Percentiles rank a stretch among this genome's conserved stretches.
These are phyloP conservation scores for Pimpla rufipes DNA, from an alignment of 2,888 invertebrate genomes.

Conservation along the genomic window DNA sequence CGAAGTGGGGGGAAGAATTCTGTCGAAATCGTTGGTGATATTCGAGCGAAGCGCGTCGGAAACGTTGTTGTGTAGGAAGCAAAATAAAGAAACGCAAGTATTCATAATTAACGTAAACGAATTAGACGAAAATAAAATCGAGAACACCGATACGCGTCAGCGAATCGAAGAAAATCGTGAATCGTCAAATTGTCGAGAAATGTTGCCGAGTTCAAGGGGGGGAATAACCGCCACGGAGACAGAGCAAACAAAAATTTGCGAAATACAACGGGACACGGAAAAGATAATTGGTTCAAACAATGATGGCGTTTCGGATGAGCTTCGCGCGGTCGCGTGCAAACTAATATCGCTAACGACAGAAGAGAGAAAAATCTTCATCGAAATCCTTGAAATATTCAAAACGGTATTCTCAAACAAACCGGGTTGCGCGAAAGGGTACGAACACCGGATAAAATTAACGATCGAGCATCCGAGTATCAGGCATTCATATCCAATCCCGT, in stretches of 20 bases:
- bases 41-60: constrained; percentile 47
- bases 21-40: not conserved
- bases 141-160: not conserved
- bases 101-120: constrained; percentile 23
- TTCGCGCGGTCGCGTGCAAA: constrained; percentile 31
- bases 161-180: not conserved
- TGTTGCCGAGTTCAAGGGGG: no score
- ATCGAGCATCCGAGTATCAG: not conserved
- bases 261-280: not conserved
- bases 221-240: no score
- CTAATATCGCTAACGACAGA: constrained; percentile 25
- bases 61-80: constrained; percentile 33
- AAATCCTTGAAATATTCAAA: constrained; percentile 26
- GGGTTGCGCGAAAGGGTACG: constrained; percentile 14
- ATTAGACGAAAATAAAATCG: not conserved
- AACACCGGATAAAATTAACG: constrained; percentile 4
- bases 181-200: not conserved
- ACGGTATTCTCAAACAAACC: constrained; percentile 71
- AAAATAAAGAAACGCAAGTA: constrained; percentile 25
- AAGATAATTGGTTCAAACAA: not conserved
- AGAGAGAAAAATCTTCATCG: constrained; percentile 6
- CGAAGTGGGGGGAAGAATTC: not conserved
- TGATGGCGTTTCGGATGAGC: constrained; percentile 62
- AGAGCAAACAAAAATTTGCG: not conserved
- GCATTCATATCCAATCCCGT: constrained; percentile 7